Evolutionary conservation across 2,888 invertebrate species (phyloP).

Genomic region (Fragum sueziense): DNA sequence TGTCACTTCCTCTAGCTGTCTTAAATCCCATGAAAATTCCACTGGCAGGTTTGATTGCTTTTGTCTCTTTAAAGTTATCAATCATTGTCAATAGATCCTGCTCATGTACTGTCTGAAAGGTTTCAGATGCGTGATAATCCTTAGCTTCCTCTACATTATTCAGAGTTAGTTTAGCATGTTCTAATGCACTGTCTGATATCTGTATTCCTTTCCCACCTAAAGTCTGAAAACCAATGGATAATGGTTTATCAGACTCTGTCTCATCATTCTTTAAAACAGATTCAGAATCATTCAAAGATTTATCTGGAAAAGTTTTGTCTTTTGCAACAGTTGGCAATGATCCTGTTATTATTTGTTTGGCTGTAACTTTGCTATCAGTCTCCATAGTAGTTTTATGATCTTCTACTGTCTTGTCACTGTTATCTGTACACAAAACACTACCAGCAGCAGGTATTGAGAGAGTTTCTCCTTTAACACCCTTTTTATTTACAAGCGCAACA

Average conservation of each 20-base stretch:
- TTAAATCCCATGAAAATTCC: not conserved
- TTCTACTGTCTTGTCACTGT: too few species aligned
- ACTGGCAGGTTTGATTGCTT: not conserved
- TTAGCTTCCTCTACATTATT: too few species aligned
- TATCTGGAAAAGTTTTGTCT: not conserved
- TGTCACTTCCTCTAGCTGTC: conserved; percentile 29
- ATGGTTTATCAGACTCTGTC: not conserved
- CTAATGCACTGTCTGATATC: conserved; percentile 40
- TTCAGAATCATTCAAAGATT: not conserved
- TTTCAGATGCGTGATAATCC: too few species aligned
- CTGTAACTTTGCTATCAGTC: not conserved
- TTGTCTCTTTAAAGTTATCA: too few species aligned
- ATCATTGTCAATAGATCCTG: not conserved
- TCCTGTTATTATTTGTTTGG: not conserved
- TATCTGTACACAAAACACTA: too few species aligned
- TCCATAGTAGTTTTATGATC: too few species aligned
- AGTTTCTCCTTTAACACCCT: conserved; percentile 6
- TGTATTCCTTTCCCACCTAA: conserved; percentile 41
- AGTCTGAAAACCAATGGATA: conserved; percentile 36
- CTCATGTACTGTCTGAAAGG: too few species aligned
- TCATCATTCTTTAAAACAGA: not conserved
- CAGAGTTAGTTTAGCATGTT: too few species aligned
- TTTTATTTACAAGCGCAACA: not conserved
- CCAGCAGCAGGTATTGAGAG: too few species aligned
- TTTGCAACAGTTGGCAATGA: not conserved